Conservation (phyloP, 2,113 vertebrate genomes). For the Serilophus lunatus region DNA sequence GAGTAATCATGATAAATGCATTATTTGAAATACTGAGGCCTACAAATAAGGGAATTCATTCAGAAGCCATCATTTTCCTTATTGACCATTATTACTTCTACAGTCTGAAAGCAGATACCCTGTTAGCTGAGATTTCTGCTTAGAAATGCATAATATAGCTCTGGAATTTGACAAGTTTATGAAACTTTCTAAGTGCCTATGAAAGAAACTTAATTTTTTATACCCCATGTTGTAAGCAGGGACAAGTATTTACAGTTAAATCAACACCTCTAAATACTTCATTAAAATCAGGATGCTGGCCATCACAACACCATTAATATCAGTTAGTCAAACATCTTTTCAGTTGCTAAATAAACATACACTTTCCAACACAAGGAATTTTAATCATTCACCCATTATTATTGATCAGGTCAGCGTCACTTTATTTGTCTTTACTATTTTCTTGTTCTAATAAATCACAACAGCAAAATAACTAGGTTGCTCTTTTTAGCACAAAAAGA, state of each 20-base stretch:
- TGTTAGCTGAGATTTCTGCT: background rate
- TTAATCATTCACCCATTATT: background rate
- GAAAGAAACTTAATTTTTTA: background rate
- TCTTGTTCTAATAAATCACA: background rate
- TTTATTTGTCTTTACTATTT: background rate
- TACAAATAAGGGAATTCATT: background rate
- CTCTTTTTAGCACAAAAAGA: background rate
- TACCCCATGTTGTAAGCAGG: background rate
- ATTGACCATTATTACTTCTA: background rate
- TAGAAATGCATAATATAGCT: background rate
- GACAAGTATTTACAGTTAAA: conserved; percentile 11
- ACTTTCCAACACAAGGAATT: background rate
- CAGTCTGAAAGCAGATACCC: background rate
- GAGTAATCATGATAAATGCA: background rate
- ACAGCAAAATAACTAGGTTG: background rate
- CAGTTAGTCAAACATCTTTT: conserved; percentile 2
- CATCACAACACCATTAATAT: conserved; percentile 8
- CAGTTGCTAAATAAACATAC: conserved; percentile 4
- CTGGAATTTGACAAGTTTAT: background rate
- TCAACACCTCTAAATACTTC: background rate
- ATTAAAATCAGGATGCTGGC: conserved; percentile 9
- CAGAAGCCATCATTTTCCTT: background rate
- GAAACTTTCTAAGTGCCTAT: background rate
- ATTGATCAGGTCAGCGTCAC: background rate
- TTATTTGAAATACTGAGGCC: background rate